A percentile compares a stretch with the other conserved stretches of the same genome.
phyloP scores from a whole-genome alignment of 2,888 invertebrate genomes.

The Griposia aprilina region DNA sequence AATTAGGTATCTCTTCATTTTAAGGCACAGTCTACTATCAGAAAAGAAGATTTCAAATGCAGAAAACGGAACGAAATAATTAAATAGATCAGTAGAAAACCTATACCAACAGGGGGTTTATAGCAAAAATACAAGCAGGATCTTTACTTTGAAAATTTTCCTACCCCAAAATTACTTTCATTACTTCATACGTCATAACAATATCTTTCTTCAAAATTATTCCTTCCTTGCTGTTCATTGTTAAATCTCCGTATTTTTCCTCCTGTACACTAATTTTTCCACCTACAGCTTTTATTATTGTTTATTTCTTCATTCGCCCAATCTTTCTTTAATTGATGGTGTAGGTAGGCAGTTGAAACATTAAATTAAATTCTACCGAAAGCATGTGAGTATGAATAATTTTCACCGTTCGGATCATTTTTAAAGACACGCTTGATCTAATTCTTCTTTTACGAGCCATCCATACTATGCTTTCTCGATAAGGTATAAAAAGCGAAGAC shows the following conservation, averaged over 20 bases:
- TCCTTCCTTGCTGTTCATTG: conserved; percentile 5
- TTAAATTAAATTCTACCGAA: background rate
- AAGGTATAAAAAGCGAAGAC: conserved; percentile 19
- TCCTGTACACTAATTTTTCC: background rate
- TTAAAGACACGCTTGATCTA: background rate
- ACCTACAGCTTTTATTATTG: background rate
- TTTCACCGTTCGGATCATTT: background rate
- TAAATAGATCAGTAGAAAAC: background rate
- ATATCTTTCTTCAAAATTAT: conserved; percentile 6
- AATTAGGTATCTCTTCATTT: background rate
- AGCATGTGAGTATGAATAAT: background rate
- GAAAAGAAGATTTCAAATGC: background rate
- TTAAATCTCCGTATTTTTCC: conserved; percentile 4
- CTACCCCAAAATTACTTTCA: background rate
- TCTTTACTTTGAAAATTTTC: background rate
- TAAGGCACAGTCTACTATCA: background rate
- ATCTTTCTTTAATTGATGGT: conserved; percentile 7
- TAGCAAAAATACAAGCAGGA: background rate
- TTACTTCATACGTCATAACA: background rate
- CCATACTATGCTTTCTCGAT: conserved; percentile 1
- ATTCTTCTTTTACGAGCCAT: background rate
- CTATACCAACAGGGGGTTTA: background rate
- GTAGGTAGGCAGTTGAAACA: background rate
- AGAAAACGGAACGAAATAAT: conserved; percentile 5
- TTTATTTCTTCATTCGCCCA: conserved; percentile 17